These are phyloP conservation scores for Castor canadensis DNA, from an alignment of 2,113 vertebrate species.

Conservation along the genomic window DNA sequence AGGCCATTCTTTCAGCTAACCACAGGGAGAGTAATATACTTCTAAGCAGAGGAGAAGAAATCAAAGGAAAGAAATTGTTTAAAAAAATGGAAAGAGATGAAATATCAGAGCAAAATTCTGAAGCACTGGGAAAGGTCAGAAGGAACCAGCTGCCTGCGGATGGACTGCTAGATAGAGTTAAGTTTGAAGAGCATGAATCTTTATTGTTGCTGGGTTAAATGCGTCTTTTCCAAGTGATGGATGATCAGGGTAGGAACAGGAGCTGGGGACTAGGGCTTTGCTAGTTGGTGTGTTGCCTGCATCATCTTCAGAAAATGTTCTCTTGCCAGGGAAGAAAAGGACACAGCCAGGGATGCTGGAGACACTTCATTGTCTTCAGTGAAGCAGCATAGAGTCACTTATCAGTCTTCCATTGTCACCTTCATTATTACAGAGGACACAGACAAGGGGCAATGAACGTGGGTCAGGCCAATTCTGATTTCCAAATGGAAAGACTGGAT, in stretches of 20 bases:
- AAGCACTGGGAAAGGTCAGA: background rate
- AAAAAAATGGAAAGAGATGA: background rate
- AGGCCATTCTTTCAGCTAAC: background rate
- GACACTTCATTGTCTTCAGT: background rate
- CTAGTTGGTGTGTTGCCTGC: rapidly evolving
- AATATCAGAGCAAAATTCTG: background rate
- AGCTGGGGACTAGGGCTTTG: too few relatives aligned
- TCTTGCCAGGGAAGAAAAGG: background rate
- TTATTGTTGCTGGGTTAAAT: rapidly evolving
- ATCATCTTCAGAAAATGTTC: background rate
- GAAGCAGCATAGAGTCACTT: rapidly evolving
- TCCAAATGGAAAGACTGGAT: background rate
- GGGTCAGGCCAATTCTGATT: background rate
- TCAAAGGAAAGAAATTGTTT: background rate
- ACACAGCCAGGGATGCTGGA: rapidly evolving
- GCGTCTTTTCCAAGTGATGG: background rate
- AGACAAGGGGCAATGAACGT: background rate
- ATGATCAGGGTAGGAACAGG: background rate
- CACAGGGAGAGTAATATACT: background rate
- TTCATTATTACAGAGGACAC: background rate
- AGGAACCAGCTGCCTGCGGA: background rate
- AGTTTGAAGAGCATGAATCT: rapidly evolving
- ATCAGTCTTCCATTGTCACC: background rate
- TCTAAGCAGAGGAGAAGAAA: background rate
- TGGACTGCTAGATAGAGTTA: background rate